phyloP scores from a whole-genome alignment of 2,888 invertebrate species.

The Melinopterus prodromus region DNA sequence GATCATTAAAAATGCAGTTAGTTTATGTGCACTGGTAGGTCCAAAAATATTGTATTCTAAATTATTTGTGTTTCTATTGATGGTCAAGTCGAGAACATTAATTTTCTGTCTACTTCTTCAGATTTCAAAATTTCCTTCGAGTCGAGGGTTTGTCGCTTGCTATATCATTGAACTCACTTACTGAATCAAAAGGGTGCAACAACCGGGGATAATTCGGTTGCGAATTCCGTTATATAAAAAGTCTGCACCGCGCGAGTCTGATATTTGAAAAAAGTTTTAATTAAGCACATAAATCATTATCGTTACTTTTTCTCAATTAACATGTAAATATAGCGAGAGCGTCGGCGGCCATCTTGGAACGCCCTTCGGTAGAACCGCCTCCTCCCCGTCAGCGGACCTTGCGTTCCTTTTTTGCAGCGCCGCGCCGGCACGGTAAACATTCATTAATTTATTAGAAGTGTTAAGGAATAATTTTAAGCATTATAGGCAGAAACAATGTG shows the following conservation, averaged over 20 bases:
- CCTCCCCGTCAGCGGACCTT: slow-evolving; percentile 19
- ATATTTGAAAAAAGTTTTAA: slow-evolving; percentile 36
- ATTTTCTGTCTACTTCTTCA: too few relatives aligned
- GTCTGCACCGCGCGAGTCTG: background rate
- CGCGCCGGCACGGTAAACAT: slow-evolving; percentile 47
- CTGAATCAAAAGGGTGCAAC: too few relatives aligned
- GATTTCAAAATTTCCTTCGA: too few relatives aligned
- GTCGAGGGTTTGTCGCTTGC: too few relatives aligned
- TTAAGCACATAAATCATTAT: slow-evolving; percentile 37
- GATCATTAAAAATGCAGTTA: too few relatives aligned
- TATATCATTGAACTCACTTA: too few relatives aligned
- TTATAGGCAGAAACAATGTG: slow-evolving; percentile 39
- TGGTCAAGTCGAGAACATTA: too few relatives aligned
- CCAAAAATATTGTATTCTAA: too few relatives aligned
- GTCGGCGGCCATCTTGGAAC: slow-evolving; percentile 53
- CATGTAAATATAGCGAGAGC: slow-evolving; percentile 51
- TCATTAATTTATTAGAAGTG: slow-evolving; percentile 49
- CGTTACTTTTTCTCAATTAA: slow-evolving; percentile 52
- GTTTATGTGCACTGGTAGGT: too few relatives aligned
- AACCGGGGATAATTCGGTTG: background rate
- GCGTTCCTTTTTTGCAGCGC: slow-evolving; percentile 41
- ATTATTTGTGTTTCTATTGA: too few relatives aligned
- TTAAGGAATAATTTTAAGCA: slow-evolving; percentile 39
- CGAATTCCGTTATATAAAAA: background rate
- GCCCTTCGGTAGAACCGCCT: slow-evolving; percentile 52